Conservation (phyloP, 2,888 invertebrate species). For the Epinotia bilunana region DNA sequence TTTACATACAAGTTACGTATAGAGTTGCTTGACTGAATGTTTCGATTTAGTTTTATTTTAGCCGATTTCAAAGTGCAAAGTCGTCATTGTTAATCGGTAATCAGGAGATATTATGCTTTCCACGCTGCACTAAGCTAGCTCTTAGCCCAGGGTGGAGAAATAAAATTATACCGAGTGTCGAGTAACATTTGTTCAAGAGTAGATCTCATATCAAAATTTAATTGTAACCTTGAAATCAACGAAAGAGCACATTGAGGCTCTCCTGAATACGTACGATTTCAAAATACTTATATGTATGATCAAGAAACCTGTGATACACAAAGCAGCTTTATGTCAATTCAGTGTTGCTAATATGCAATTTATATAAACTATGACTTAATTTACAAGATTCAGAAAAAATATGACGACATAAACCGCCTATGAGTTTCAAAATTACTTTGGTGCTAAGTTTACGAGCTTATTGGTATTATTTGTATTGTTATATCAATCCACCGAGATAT, state of each 20-base stretch:
- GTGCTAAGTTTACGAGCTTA: constrained; percentile 53
- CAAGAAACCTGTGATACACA: constrained; percentile 55
- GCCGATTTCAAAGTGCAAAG: constrained; percentile 7
- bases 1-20: not conserved
- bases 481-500: constrained; percentile 10
- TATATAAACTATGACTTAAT: constrained; percentile 15
- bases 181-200: not conserved
- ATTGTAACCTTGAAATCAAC: not conserved
- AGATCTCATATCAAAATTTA: constrained; percentile 26
- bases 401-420: constrained; percentile 28
- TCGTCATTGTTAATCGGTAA: constrained; percentile 23
- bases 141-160: constrained; percentile 63
- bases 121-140: constrained; percentile 60
- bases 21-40: not conserved
- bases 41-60: not conserved
- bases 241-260: constrained; percentile 40
- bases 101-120: constrained; percentile 52
- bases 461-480: constrained; percentile 20
- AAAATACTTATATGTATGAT: constrained; percentile 33
- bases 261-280: constrained; percentile 21
- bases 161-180: constrained; percentile 25
- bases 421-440: constrained; percentile 50
- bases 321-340: constrained; percentile 49
- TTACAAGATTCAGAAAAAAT: constrained; percentile 10
- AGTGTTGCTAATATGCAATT: constrained; percentile 39